phyloP scores from a whole-genome alignment of 2,113 vertebrate species.

The Chrysemys picta region DNA sequence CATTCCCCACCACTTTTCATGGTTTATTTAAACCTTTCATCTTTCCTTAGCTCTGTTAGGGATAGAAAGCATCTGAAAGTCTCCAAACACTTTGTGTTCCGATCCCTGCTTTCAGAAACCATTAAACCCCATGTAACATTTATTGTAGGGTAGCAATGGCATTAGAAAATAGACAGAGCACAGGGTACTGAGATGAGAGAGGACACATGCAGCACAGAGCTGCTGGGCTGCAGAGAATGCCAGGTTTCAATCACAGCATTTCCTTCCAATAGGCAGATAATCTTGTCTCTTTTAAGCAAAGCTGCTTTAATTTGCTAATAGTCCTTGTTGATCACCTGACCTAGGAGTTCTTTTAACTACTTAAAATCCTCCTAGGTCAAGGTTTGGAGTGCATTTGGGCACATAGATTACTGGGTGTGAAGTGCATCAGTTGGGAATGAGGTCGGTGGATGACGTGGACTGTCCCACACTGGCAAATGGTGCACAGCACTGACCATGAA shows the following conservation, averaged over 20 bases:
- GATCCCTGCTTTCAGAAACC: not conserved
- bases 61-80: not conserved
- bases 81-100: not conserved
- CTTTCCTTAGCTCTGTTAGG: not conserved
- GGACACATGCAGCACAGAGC: not conserved
- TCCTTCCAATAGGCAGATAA: accelerated
- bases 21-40: slow-evolving; percentile 4
- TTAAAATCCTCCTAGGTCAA: not conserved
- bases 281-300: not conserved
- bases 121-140: not conserved
- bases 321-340: not conserved
- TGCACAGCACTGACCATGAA: not conserved
- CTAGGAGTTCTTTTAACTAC: not conserved
- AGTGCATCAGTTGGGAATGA: not conserved
- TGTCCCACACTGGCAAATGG: no score
- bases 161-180: not conserved
- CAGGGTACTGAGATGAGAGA: not conserved
- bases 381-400: not conserved
- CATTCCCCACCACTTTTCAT: not conserved
- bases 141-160: not conserved
- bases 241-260: accelerated
- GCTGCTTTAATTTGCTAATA: not conserved
- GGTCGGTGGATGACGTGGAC: not conserved
- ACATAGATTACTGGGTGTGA: accelerated
- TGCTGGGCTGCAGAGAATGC: accelerated